Percentiles rank a stretch among this genome's conserved stretches.
Conservation (phyloP, 2,888 invertebrate species). For the Epirrhoe alternata region DNA sequence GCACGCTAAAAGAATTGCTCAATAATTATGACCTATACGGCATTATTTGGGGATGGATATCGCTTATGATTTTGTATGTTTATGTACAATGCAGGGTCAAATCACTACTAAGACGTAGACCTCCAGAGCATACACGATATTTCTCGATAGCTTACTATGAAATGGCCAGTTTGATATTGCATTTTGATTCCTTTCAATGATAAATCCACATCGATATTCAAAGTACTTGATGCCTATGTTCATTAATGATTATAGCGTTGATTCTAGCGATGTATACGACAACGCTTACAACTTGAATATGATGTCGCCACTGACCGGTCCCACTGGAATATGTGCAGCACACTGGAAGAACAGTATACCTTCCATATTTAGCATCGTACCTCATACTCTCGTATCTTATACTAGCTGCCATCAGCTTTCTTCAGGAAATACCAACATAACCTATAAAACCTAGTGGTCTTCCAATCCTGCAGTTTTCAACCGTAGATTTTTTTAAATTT, state of each 20-base stretch:
- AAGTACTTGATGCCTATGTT: neutral
- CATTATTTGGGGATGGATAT: neutral
- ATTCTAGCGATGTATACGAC: conserved; percentile 57
- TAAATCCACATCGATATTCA: neutral
- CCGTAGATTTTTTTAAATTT: too few species aligned
- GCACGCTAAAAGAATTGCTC: too few species aligned
- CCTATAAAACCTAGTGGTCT: too few species aligned
- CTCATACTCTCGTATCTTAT: too few species aligned
- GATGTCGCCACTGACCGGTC: conserved; percentile 76
- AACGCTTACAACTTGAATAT: conserved; percentile 70
- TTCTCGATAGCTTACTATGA: neutral
- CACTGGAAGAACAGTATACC: conserved; percentile 62
- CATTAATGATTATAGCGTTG: conserved; percentile 2
- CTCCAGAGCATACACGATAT: neutral
- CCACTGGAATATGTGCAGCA: conserved; percentile 75
- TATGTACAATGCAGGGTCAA: neutral
- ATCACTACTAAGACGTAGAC: neutral
- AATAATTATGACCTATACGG: too few species aligned
- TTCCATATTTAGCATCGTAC: conserved; percentile 7
- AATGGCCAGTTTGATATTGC: neutral
- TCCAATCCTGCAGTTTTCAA: too few species aligned
- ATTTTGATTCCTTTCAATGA: neutral
- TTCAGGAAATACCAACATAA: too few species aligned
- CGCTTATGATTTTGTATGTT: neutral
- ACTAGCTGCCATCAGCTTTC: too few species aligned